Base-by-base conservation (phyloP, 1,140 invertebrate genomes). In the Orchesella cincta region DNA sequence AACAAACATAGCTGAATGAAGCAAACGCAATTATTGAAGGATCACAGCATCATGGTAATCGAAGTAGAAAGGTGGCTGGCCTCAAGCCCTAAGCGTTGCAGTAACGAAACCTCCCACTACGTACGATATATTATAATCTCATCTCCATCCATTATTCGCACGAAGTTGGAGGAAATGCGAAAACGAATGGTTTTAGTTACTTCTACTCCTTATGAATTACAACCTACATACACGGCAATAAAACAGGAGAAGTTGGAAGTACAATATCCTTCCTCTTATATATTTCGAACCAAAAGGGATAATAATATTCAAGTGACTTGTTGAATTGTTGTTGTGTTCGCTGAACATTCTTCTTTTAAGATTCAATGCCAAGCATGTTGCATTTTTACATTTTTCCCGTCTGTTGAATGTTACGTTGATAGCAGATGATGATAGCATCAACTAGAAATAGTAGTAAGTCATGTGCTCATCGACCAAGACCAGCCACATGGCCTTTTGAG, bases 31-130 rank as follows among this genome's bases (percentile, higher is more conserved):
- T 33, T 67, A 67, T 67, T n/a, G 62, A 67, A 67, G 26, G 28
- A 67, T 67, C 62, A 12, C 62, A 29, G 5, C 62, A 67, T 14
- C 26, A 18, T n/a, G 54, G 54, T 67, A 67, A 67, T 67, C 31
- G 62, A 67, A 67, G 62, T 67, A 31, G 62, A 67, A 33, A 67
- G 62, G 62, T 67, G 62, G 62, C 62, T 67, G 62, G 62, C 62
- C 62, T 67, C 31, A 31, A 67, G 62, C 62, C 62, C n/a, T n/a
- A 67, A 33, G 62, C 26, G 31, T 31, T n/a, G n/a, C n/a, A 31
- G 31, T 67, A 67, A 67, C 29, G 23, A 67, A 67, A 31, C 26
- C 62, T 67, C 62, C 62, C 29, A 67, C 62, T 18, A 31, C 8
- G 12, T 31, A 67, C 28, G 62, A 29, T n/a, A n/a, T n/a, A 67